phyloP scores from a whole-genome alignment of 2,113 vertebrate species.

The Monarcha castaneiventris region DNA sequence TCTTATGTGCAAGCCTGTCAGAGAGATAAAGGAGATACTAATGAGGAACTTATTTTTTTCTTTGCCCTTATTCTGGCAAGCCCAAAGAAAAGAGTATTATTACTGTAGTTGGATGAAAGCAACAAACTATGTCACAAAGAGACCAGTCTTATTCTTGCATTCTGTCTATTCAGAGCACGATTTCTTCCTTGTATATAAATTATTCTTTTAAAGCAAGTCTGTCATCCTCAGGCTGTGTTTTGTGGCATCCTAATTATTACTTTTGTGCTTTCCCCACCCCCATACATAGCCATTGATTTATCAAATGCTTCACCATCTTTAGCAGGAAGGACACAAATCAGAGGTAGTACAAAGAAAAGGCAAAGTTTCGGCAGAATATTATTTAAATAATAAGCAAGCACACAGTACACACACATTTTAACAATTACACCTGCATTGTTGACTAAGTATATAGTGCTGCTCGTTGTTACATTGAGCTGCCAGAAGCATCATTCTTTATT shows the following conservation, averaged over 20 bases:
- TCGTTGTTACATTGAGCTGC: background rate
- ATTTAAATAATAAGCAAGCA: background rate
- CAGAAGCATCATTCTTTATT: background rate
- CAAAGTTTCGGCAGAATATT: background rate
- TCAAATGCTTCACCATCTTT: background rate
- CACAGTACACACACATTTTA: background rate
- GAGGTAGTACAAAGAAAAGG: background rate
- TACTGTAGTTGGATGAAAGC: background rate
- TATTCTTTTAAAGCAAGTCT: constrained; percentile 16
- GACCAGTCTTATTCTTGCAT: background rate
- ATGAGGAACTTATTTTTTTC: background rate
- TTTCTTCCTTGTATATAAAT: background rate
- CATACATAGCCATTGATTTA: background rate
- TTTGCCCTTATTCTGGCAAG: background rate
- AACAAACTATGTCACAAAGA: background rate
- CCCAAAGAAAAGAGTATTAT: background rate
- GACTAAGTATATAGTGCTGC: background rate
- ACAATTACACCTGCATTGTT: background rate
- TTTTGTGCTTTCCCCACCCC: background rate
- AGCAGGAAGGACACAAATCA: background rate
- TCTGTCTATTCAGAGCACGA: background rate
- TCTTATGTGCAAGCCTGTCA: background rate
- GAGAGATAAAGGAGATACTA: constrained; percentile 11
- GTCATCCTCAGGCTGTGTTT: constrained; percentile 9
- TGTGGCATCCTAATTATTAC: background rate